phyloP scores from a whole-genome alignment of 2,113 vertebrate genomes.

The Zosterops lateralis region DNA sequence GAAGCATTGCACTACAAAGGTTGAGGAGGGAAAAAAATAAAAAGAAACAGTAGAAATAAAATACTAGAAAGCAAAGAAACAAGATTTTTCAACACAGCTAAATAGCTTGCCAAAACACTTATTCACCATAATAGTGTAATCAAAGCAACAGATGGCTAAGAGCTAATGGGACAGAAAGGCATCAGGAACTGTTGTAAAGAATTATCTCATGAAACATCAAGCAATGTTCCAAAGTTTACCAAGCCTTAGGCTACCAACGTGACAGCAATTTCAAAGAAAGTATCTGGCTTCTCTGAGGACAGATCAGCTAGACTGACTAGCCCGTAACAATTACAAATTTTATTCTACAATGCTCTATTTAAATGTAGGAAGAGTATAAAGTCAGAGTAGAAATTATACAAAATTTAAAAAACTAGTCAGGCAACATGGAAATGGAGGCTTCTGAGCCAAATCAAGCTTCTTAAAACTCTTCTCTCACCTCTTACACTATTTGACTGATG shows the following conservation, averaged over 20 bases:
- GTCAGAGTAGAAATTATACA: background rate
- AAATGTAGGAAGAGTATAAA: background rate
- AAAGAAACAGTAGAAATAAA: conserved; percentile 20
- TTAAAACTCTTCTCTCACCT: background rate
- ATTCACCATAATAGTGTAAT: conserved; percentile 60
- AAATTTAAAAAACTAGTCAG: background rate
- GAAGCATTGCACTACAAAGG: background rate
- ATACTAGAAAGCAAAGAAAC: conserved; percentile 65
- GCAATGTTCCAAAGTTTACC: conserved; percentile 22
- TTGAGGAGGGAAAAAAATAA: background rate
- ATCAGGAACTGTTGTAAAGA: conserved; percentile 54
- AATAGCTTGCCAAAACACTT: conserved; percentile 65
- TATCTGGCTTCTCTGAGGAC: background rate
- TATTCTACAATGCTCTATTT: background rate
- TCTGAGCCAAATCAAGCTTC: background rate
- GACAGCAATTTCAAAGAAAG: conserved; percentile 10
- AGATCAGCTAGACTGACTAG: background rate
- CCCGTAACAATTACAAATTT: background rate
- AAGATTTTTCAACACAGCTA: conserved; percentile 61
- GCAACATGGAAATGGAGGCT: background rate
- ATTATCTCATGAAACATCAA: conserved; percentile 56
- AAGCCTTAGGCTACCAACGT: conserved; percentile 17
- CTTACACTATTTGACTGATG: background rate
- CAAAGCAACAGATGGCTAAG: conserved; percentile 71
- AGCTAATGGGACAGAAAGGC: conserved; percentile 60